Evolutionary conservation across 1,140 invertebrate species (phyloP).

Genomic region (Leptinotarsa defecta): DNA sequence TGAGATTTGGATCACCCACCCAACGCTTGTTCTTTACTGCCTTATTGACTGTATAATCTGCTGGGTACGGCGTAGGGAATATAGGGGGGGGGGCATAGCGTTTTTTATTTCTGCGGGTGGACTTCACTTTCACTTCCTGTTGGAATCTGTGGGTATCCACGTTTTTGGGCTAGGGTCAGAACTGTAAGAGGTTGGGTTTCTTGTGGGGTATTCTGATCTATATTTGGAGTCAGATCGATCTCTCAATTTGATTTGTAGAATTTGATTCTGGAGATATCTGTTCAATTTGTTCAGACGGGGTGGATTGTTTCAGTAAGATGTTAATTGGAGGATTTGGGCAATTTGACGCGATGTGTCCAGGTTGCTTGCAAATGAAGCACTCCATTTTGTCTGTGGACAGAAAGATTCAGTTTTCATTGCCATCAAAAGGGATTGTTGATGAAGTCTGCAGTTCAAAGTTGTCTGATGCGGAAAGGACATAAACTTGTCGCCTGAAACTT

Average conservation of each 20-base stretch:
- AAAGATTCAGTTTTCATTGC: too few species aligned
- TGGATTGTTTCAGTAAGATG: not conserved
- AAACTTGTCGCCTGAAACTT: too few species aligned
- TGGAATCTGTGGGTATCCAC: not conserved
- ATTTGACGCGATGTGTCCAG: too few species aligned
- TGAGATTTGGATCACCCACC: not conserved
- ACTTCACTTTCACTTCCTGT: not conserved
- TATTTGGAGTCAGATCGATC: not conserved
- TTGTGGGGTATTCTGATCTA: not conserved
- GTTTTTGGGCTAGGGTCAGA: conserved; percentile 3
- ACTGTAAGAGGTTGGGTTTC: not conserved
- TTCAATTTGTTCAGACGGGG: conserved; percentile 7
- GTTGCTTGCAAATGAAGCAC: too few species aligned
- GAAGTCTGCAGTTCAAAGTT: too few species aligned
- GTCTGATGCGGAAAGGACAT: too few species aligned
- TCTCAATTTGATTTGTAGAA: not conserved
- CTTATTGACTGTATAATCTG: not conserved
- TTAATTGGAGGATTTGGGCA: too few species aligned
- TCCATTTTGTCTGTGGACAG: too few species aligned
- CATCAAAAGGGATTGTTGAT: not conserved
- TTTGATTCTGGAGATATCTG: not conserved
- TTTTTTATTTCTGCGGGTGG: too few species aligned
- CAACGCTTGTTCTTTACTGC: not conserved
- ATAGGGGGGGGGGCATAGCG: too few species aligned
- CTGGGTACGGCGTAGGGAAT: not conserved